Conservation (phyloP, 2,888 invertebrate genomes). For the Eupithecia vulgata region DNA sequence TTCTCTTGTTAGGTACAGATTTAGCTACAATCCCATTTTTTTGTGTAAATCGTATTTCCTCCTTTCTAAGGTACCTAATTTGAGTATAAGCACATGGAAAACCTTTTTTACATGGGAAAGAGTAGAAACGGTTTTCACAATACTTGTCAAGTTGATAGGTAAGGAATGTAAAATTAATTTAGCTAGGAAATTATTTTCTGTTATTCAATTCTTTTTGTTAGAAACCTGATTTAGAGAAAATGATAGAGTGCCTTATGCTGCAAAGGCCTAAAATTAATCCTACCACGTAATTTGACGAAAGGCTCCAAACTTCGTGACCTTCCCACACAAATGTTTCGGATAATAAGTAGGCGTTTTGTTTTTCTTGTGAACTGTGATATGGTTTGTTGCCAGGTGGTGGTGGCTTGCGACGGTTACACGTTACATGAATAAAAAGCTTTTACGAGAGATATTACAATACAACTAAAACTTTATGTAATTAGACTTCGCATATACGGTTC, state of each 20-base stretch:
- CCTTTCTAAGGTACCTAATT: background rate
- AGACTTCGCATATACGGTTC: background rate
- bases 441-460: background rate
- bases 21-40: background rate
- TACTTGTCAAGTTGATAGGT: background rate
- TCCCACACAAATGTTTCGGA: conserved; percentile 39
- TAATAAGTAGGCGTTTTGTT: conserved; percentile 29
- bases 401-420: conserved; percentile 1
- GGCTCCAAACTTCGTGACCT: conserved; percentile 36
- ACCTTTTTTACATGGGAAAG: background rate
- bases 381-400: conserved; percentile 12
- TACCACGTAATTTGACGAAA: conserved; percentile 40
- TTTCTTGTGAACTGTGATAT: conserved; percentile 29
- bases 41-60: background rate
- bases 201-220: conserved; percentile 2
- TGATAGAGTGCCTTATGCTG: conserved; percentile 21
- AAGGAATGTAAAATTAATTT: background rate
- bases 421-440: background rate
- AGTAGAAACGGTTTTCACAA: background rate
- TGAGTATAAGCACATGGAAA: background rate
- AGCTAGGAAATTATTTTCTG: background rate
- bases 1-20: background rate
- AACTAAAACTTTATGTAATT: background rate
- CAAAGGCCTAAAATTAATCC: conserved; percentile 25
- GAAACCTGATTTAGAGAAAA: conserved; percentile 5